Percentiles rank a stretch among this genome's conserved stretches.
Evolutionary conservation across 2,797 vertebrate species (phyloP).

Genomic region (Centroberyx gerrardi): DNA sequence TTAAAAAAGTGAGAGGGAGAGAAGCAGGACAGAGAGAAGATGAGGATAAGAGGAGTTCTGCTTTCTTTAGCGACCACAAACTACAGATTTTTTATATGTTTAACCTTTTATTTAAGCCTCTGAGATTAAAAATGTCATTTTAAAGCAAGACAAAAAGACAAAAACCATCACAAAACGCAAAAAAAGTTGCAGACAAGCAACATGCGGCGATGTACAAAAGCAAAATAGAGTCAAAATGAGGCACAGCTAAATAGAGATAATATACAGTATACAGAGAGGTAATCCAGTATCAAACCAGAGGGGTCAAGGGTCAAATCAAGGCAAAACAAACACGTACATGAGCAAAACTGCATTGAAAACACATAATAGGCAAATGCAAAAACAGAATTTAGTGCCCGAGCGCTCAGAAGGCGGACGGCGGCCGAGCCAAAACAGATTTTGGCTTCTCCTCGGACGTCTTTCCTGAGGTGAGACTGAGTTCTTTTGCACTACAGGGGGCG

Average conservation of each 20-base stretch:
- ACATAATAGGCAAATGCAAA: background rate
- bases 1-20: background rate
- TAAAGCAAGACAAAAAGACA: background rate
- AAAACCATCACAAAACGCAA: background rate
- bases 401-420: constrained; percentile 21
- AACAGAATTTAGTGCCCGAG: constrained; percentile 36
- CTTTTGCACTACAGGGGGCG: constrained; percentile 60
- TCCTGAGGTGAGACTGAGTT: constrained; percentile 65
- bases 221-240: constrained; percentile 27
- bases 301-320: background rate
- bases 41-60: background rate
- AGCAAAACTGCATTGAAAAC: constrained; percentile 28
- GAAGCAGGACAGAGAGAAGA: background rate
- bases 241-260: no score
- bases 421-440: background rate
- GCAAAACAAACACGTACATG: background rate
- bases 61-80: background rate
- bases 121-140: constrained; percentile 34
- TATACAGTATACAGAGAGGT: background rate
- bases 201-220: constrained; percentile 27
- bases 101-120: constrained; percentile 54
- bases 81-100: constrained; percentile 20
- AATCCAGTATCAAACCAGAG: no score
- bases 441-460: constrained; percentile 41
- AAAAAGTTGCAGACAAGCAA: constrained; percentile 29